Evolutionary conservation across 2,888 invertebrate species (phyloP), one percentile per base, ranked within the genome.

Genomic region (Nephrotoma guestfalica): DNA sequence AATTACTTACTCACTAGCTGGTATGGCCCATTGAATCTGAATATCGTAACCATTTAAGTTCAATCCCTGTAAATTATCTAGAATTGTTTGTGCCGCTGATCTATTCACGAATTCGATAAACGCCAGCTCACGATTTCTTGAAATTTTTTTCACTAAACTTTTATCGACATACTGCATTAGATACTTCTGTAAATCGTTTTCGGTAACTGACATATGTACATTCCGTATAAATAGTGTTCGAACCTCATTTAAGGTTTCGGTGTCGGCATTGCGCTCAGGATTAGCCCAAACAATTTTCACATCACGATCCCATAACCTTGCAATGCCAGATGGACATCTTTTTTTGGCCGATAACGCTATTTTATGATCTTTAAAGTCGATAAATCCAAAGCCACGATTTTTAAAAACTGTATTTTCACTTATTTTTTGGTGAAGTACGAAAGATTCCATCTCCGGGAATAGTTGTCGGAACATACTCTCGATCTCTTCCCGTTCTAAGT

Each of bases 281-380:
- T 89, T 89, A 2, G 90, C 90, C 90, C 90, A 90, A 0, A 89
- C 89, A 6, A 90, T 89, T 87, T 89, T 89, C n/a, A 90, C 87
- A 43, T 90, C 89, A 4, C 89, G 88, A 6, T 88, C 89, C 90
- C 90, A 90, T 87, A 90, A 87, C 0, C 88, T 88, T 0, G 90
- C 87, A 0, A 89, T 85, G 0, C 90, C 90, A 0, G 89, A 89
- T 0, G 89, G 89, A 6, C 89, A 88, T 86, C 87, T 88, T 45
- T 89, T 90, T 87, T 90, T 90, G 0, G 89, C 90, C 15, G 89
- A 88, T 13, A 90, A 86, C 0, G 90, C 90, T 13, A 89, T 88
- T 83, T 89, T 87, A 86, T 90, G 90, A 0, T 88, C 88, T 0
- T 88, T 88, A 86, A 90, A 90, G 15, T 89, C 89, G 6, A 90